Conservation (phyloP, 2,888 invertebrate species). For the Metallyticus violacea region DNA sequence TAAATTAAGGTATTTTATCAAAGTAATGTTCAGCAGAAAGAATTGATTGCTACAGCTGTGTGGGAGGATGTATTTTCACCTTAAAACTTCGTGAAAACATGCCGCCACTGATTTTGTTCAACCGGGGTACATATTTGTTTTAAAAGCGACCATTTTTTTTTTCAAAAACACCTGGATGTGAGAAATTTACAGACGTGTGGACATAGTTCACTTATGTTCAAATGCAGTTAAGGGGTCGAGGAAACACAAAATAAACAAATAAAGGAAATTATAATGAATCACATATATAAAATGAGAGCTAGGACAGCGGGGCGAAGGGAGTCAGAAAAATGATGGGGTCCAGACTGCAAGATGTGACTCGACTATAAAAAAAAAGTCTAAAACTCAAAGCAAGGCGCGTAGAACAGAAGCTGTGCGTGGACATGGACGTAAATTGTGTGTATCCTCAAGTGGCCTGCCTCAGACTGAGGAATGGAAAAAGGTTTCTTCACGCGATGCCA, state of each 20-base stretch:
- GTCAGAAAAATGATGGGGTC: neutral
- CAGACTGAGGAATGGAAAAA: neutral
- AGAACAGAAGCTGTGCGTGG: conserved; percentile 1
- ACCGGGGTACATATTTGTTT: too few relatives aligned
- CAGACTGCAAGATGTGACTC: neutral
- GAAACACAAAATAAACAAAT: neutral
- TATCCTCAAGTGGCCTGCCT: neutral
- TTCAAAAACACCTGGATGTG: neutral
- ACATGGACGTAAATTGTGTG: neutral
- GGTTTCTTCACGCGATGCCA: neutral
- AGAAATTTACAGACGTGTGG: neutral
- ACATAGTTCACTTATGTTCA: neutral
- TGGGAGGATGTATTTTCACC: too few relatives aligned
- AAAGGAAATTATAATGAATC: neutral
- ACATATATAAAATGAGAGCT: neutral
- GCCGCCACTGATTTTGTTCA: too few relatives aligned
- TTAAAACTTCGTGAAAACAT: too few relatives aligned
- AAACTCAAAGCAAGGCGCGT: conserved; percentile 1
- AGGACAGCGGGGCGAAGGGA: neutral
- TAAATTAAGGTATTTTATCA: too few relatives aligned
- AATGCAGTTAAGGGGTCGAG: neutral
- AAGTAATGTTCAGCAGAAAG: too few relatives aligned
- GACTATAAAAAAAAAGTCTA: neutral
- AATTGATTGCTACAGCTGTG: too few relatives aligned
- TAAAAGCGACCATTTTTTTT: too few relatives aligned